A percentile compares a stretch with the other conserved stretches of the same genome.
Evolutionary conservation across 1,140 invertebrate species (phyloP).

Genomic region (Brachionus rotundiformis): DNA sequence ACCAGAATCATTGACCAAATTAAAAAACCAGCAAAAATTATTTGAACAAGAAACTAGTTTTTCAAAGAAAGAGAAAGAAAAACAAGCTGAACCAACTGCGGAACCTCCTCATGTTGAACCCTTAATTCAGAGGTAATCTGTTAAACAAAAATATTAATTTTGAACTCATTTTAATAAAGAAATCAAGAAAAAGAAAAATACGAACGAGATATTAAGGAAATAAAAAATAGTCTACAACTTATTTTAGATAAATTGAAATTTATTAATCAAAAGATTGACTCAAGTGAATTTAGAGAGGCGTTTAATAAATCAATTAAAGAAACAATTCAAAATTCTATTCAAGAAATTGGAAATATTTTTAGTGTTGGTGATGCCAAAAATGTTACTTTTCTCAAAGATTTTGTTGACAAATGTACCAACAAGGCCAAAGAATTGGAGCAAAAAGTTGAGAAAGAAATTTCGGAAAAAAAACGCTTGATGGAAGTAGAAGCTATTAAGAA

Average conservation of each 20-base stretch:
- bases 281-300: neutral
- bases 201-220: neutral
- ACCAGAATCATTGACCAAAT: neutral
- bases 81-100: neutral
- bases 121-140: neutral
- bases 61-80: neutral
- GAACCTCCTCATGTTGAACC: neutral
- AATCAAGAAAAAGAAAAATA: neutral
- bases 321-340: neutral
- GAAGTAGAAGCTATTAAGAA: neutral
- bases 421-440: neutral
- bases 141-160: neutral
- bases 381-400: neutral
- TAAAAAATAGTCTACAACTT: neutral
- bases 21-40: constrained; percentile 10
- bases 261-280: neutral
- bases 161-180: neutral
- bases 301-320: neutral
- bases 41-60: neutral
- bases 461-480: neutral
- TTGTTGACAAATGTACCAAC: neutral
- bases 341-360: neutral
- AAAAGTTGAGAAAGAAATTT: neutral
- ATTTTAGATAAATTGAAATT: neutral
- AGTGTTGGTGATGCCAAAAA: neutral